phyloP scores from a whole-genome alignment of 1,140 invertebrate species.

The Drosophila elegans region DNA sequence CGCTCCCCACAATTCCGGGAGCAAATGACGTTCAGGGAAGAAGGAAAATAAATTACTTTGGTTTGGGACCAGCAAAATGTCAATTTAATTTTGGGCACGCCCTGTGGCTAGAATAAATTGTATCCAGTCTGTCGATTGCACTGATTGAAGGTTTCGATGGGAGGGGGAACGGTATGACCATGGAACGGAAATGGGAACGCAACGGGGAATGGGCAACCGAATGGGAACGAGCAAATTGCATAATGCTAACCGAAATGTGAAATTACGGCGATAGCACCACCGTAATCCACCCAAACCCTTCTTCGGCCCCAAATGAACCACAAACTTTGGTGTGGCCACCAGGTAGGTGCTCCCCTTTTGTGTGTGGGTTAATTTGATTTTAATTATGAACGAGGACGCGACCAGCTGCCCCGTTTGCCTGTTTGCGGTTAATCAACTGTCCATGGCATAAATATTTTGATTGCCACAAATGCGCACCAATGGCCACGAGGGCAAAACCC shows the following conservation, averaged over 20 bases:
- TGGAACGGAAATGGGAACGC: not conserved
- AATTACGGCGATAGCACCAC: slow-evolving; percentile 20
- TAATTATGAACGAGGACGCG: slow-evolving; percentile 68
- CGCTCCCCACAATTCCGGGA: not conserved
- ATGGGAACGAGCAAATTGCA: slow-evolving; percentile 23
- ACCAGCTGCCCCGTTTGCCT: slow-evolving; percentile 36
- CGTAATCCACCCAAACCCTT: not conserved
- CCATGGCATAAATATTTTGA: slow-evolving; percentile 77
- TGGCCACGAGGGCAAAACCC: slow-evolving; percentile 14
- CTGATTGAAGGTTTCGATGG: slow-evolving; percentile 22
- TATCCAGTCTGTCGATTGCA: slow-evolving; percentile 40
- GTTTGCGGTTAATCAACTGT: slow-evolving; percentile 78
- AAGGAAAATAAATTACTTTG: slow-evolving; percentile 12
- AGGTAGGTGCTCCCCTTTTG: not conserved
- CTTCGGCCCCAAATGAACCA: slow-evolving; percentile 2
- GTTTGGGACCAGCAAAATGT: slow-evolving; percentile 51
- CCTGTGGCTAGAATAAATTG: slow-evolving; percentile 39
- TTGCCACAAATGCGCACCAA: slow-evolving; percentile 51
- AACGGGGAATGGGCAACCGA: not conserved
- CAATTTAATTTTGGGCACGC: slow-evolving; percentile 46
- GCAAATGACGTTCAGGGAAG: not conserved
- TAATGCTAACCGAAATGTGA: slow-evolving; percentile 35
- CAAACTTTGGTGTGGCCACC: not conserved
- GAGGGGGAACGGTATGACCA: slow-evolving; percentile 1
- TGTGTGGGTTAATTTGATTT: slow-evolving; percentile 76